phyloP scores from a whole-genome alignment of 2,113 vertebrate genomes.

The Azemiops feae region DNA sequence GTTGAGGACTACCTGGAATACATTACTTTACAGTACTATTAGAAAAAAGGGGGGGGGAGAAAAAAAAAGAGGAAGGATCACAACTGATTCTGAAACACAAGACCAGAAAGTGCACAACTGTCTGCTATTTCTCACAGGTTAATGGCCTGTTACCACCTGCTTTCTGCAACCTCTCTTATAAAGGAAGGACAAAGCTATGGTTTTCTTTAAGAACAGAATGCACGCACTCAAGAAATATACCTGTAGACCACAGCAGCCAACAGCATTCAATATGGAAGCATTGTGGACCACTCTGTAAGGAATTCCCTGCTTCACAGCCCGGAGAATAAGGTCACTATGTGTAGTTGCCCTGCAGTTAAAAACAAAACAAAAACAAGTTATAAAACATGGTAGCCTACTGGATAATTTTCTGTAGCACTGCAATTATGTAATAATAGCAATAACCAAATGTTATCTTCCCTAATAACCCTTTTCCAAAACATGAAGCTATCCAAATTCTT shows the following conservation, averaged over 20 bases:
- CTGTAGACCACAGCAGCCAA: conserved; percentile 97
- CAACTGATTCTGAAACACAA: conserved; percentile 34
- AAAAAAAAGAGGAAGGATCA: conserved; percentile 22
- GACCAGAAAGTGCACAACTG: not conserved
- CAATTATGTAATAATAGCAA: not conserved
- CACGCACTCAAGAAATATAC: conserved; percentile 61
- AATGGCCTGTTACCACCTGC: conserved; percentile 5
- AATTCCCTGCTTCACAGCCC: conserved; percentile 87
- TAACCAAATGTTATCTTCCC: not conserved
- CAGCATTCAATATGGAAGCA: conserved; percentile 92
- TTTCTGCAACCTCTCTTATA: not conserved
- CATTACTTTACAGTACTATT: not conserved
- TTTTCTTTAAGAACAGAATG: conserved; percentile 4
- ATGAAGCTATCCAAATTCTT: not conserved
- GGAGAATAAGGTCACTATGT: conserved; percentile 92
- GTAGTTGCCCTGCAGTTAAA: conserved; percentile 86
- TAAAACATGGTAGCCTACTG: not conserved
- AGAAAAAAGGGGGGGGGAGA: not conserved
- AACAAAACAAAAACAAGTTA: conserved; percentile 27
- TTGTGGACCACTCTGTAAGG: conserved; percentile 91
- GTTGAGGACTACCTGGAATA: not conserved
- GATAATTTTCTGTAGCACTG: not conserved
- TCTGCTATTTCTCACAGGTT: conserved; percentile 14
- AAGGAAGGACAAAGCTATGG: not conserved
- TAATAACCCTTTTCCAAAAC: not conserved